These are phyloP conservation scores for Cancer borealis DNA, from an alignment of 2,888 invertebrate genomes.

Conservation along the genomic window DNA sequence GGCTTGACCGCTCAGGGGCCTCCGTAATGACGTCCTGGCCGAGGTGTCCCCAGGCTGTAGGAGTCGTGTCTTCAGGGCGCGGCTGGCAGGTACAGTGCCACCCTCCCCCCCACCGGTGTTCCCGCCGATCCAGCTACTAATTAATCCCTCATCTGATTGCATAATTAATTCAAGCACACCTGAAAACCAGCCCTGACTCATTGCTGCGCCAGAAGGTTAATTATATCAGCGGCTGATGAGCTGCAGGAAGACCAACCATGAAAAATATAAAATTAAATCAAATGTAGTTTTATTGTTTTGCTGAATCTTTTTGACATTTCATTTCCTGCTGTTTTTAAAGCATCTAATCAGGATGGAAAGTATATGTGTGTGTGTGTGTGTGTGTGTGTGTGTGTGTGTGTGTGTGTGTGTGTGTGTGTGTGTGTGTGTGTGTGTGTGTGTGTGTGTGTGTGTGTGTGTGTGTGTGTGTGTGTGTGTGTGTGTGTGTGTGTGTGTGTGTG, in stretches of 20 bases:
- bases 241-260: background rate
- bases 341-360: background rate
- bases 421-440: slow-evolving; percentile 8
- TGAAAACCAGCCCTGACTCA: slow-evolving; percentile 39
- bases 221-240: slow-evolving; percentile 1
- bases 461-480: too few species aligned
- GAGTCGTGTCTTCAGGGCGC: background rate
- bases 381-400: slow-evolving; percentile 43
- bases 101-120: background rate
- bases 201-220: slow-evolving; percentile 30
- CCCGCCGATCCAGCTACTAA: background rate
- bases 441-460: too few species aligned
- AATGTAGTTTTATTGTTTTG: background rate
- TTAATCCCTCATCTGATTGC: slow-evolving; percentile 38
- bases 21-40: too few species aligned
- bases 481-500: too few species aligned
- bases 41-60: background rate
- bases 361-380: background rate
- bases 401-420: slow-evolving; percentile 13
- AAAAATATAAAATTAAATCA: background rate
- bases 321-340: background rate
- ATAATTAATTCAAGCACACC: slow-evolving; percentile 54
- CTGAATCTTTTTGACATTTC: background rate
- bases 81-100: background rate
- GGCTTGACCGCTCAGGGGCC: too few species aligned